Conservation (phyloP, 37 sponge, comb jelly and placozoan species). For the Cliona cf. orientalis region DNA sequence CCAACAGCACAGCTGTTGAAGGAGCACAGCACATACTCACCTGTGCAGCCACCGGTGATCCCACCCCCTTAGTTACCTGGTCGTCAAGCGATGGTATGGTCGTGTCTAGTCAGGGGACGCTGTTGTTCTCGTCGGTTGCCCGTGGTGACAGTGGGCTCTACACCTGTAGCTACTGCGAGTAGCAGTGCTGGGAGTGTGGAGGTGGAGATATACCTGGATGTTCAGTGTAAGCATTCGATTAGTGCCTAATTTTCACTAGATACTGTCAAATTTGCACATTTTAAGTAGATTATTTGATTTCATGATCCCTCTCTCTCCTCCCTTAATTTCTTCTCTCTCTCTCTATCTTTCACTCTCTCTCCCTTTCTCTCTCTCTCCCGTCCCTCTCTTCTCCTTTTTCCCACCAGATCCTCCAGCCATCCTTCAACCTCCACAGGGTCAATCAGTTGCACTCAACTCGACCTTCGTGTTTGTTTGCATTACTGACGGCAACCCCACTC, state of each 20-base stretch:
- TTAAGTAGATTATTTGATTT: too few relatives aligned
- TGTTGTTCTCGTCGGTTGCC: slow-evolving; percentile 2
- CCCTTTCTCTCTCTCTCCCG: too few relatives aligned
- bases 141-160: slow-evolving; percentile 48
- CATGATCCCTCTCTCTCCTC: too few relatives aligned
- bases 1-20: slow-evolving; percentile 26
- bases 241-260: too few relatives aligned
- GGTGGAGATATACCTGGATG: slow-evolving; percentile 19
- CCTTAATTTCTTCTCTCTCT: too few relatives aligned
- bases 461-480: slow-evolving; percentile 28
- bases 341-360: too few relatives aligned
- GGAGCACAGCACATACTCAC: slow-evolving; percentile 26
- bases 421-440: slow-evolving; percentile 1
- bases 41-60: slow-evolving; percentile 44
- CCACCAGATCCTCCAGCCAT: slow-evolving; percentile 63
- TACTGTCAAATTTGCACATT: too few relatives aligned
- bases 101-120: slow-evolving; percentile 4
- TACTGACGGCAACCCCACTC: slow-evolving; percentile 58
- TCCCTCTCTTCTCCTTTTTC: too few relatives aligned
- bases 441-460: slow-evolving; percentile 14
- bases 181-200: slow-evolving; percentile 16
- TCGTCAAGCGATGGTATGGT: background rate
- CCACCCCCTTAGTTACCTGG: slow-evolving; percentile 41
- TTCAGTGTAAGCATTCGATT: slow-evolving; percentile 66
- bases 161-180: slow-evolving; percentile 52